These are phyloP conservation scores for Myiopsitta monachus DNA, from an alignment of 2,113 vertebrate genomes.

Conservation along the genomic window DNA sequence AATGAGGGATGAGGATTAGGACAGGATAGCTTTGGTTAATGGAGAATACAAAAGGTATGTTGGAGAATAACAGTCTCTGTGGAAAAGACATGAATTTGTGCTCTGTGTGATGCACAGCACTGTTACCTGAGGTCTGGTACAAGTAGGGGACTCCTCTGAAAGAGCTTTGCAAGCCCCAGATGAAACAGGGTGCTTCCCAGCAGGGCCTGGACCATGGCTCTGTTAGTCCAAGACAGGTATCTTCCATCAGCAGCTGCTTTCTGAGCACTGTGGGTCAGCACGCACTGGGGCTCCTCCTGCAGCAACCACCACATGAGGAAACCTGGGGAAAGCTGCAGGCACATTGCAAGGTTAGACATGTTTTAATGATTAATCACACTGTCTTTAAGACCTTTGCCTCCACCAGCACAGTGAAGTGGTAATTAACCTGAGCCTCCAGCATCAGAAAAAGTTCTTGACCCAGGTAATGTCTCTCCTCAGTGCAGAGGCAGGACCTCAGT, in stretches of 20 bases:
- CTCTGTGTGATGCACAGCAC: background rate
- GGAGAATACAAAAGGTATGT: background rate
- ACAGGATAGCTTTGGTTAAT: too few species aligned
- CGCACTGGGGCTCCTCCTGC: background rate
- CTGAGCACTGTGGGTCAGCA: background rate
- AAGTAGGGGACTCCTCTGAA: background rate
- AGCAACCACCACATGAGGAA: background rate
- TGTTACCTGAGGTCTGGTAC: too few species aligned
- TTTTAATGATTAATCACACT: background rate
- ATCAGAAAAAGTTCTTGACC: background rate
- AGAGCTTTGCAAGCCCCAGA: background rate
- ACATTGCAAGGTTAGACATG: background rate
- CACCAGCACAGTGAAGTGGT: background rate
- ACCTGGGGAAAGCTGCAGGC: background rate
- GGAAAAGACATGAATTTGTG: background rate
- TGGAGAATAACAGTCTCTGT: background rate
- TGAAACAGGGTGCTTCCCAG: background rate
- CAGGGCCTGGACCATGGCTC: background rate
- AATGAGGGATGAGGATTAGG: background rate
- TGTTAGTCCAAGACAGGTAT: background rate
- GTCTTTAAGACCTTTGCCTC: background rate
- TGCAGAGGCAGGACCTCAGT: background rate
- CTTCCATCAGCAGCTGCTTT: background rate
- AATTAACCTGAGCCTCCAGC: background rate
- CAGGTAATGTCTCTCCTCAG: background rate